phyloP scores from a whole-genome alignment of 2,888 invertebrate species.

The Eubasilissa splendida region DNA sequence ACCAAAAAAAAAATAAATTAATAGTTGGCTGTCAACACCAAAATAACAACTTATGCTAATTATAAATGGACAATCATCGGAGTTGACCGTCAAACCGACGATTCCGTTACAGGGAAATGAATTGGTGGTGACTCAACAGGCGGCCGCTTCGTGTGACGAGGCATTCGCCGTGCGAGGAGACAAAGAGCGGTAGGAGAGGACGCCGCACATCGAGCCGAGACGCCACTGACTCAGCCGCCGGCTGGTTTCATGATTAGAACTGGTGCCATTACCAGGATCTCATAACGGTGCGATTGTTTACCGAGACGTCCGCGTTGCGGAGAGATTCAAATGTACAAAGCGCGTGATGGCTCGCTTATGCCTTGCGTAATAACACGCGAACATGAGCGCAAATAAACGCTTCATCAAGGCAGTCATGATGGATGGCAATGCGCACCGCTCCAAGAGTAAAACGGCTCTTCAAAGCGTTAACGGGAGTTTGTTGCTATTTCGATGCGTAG shows the following conservation, averaged over 20 bases:
- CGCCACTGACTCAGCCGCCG: background rate
- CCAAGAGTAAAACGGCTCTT: background rate
- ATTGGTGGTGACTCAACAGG: background rate
- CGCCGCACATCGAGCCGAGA: background rate
- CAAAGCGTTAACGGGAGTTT: conserved; percentile 11
- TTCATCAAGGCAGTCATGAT: background rate
- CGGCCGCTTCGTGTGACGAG: background rate
- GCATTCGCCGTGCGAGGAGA: background rate
- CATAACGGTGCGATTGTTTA: no score
- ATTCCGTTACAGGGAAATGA: background rate
- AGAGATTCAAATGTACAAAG: conserved; percentile 8
- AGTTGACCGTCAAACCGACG: conserved; percentile 5
- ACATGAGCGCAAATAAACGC: conserved; percentile 13
- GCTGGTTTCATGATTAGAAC: background rate
- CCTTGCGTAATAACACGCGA: background rate
- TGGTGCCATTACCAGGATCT: no score
- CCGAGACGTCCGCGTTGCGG: background rate
- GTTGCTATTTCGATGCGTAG: conserved; percentile 5
- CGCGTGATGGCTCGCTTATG: conserved; percentile 10
- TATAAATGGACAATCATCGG: conserved; percentile 19
- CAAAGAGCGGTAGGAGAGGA: conserved; percentile 8
- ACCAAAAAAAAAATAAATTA: no score
- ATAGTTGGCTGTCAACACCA: background rate
- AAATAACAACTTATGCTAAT: conserved; percentile 7
- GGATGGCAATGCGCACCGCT: background rate